phyloP scores from a whole-genome alignment of 2,888 invertebrate species.

The Brenthis ino region DNA sequence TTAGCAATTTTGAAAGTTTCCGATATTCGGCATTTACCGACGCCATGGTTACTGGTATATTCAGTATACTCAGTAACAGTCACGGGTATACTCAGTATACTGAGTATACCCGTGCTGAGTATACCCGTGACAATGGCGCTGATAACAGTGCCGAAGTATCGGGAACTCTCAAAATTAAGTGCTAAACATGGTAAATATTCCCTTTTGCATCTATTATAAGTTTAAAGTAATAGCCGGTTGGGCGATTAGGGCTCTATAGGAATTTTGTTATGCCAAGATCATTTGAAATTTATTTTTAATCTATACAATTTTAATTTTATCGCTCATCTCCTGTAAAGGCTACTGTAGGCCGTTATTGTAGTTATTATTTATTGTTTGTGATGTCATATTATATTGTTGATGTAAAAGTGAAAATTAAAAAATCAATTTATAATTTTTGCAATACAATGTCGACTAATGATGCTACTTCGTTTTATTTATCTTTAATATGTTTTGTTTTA shows the following conservation, averaged over 20 bases:
- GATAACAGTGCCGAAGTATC: too few species aligned
- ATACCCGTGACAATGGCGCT: too few species aligned
- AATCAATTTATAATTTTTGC: slow-evolving; percentile 8
- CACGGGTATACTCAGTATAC: too few species aligned
- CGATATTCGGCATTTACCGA: too few species aligned
- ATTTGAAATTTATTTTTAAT: too few species aligned
- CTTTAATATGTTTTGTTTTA: background rate
- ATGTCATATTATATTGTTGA: slow-evolving; percentile 26
- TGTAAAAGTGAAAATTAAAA: slow-evolving; percentile 11
- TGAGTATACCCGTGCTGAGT: too few species aligned
- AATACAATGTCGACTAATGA: slow-evolving; percentile 24
- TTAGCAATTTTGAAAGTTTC: too few species aligned
- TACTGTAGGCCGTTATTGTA: slow-evolving; percentile 5
- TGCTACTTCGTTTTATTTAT: slow-evolving; percentile 21
- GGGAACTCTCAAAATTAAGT: too few species aligned
- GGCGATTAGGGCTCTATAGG: slow-evolving; percentile 1
- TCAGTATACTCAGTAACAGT: too few species aligned
- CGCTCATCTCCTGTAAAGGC: background rate
- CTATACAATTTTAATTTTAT: too few species aligned
- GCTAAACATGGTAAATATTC: too few species aligned
- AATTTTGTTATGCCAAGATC: background rate
- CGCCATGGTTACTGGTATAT: too few species aligned
- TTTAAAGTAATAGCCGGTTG: slow-evolving; percentile 17
- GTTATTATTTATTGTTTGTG: slow-evolving; percentile 34
- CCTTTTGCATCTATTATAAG: background rate